Evolutionary conservation across 2,113 vertebrate genomes (phyloP), one percentile per base, ranked within the genome.

Genomic region (Leuciscus idus): DNA sequence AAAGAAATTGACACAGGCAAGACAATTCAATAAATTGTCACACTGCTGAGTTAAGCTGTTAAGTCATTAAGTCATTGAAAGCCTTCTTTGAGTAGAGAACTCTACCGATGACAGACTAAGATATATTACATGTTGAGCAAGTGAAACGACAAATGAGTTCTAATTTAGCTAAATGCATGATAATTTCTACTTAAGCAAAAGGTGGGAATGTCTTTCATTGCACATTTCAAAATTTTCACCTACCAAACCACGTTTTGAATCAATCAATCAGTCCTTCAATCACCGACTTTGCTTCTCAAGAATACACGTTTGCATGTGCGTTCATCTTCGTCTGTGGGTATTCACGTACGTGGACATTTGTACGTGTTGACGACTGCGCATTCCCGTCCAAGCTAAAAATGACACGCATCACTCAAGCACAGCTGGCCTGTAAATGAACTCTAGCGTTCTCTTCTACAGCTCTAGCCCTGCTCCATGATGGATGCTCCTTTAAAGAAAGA

Each of bases 401-500:
- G 97, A 97, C 97, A 98, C 93, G 92, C 96, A 97, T 98, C 98
- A 96, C 93, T 98, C 97, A 97, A 91, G 93, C 93, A 92, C 92
- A 93, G 92, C 92, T 92, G 96, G 95, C 95, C 95, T 95, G 93
- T 95, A 97, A 96, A 97, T 97, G 98, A 97, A 97, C 96, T 96
- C 97, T 94, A 90, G 95, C 95, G 94, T 93, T 94, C 97, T 96
- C 96, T 96, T 97, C 93, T 95, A 95, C 95, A 96, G 96, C 96
- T 96, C 96, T 96, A 96, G 97, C 95, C 93, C 94, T 95, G 94
- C 96, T 96, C 93, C 94, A 96, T 98, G 98, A 99, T 96, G 96
- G 98, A 99, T 99, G 97, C 96, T 96, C 96, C 96, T 98, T 97
- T 97, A 98, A 96, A 97, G 87, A 98, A 97, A 97, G 97, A 98